These are phyloP conservation scores for Rapana venosa DNA, from an alignment of 2,888 invertebrate genomes.

Conservation along the genomic window DNA sequence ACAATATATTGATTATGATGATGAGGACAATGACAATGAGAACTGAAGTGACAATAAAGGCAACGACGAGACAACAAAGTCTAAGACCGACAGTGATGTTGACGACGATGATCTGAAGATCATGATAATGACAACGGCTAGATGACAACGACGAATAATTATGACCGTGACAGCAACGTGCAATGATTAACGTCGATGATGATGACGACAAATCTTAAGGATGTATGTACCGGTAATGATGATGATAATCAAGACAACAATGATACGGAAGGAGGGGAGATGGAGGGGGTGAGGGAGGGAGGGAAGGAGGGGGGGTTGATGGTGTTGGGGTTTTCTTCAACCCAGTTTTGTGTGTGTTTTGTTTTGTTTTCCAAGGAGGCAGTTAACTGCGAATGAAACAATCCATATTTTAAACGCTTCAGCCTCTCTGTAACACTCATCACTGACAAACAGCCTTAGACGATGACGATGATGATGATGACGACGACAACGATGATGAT, in stretches of 20 bases:
- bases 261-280: not conserved
- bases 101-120: not conserved
- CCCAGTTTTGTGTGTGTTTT: too few relatives aligned
- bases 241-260: not conserved
- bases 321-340: too few relatives aligned
- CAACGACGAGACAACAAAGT: too few relatives aligned
- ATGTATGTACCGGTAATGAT: not conserved
- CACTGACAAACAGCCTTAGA: too few relatives aligned
- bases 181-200: not conserved
- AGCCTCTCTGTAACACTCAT: too few relatives aligned
- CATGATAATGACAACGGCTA: not conserved
- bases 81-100: not conserved
- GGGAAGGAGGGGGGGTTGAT: not conserved
- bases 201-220: not conserved
- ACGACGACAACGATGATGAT: conserved; percentile 11
- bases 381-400: too few relatives aligned
- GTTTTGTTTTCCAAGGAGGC: too few relatives aligned
- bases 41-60: too few relatives aligned
- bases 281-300: not conserved
- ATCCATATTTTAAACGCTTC: too few relatives aligned
- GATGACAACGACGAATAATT: not conserved
- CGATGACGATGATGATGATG: not conserved
- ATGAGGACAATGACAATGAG: too few relatives aligned
- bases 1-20: too few relatives aligned
- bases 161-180: not conserved